These are phyloP conservation scores for Parasteatoda lunata DNA, from an alignment of 2,888 invertebrate species.

Conservation along the genomic window DNA sequence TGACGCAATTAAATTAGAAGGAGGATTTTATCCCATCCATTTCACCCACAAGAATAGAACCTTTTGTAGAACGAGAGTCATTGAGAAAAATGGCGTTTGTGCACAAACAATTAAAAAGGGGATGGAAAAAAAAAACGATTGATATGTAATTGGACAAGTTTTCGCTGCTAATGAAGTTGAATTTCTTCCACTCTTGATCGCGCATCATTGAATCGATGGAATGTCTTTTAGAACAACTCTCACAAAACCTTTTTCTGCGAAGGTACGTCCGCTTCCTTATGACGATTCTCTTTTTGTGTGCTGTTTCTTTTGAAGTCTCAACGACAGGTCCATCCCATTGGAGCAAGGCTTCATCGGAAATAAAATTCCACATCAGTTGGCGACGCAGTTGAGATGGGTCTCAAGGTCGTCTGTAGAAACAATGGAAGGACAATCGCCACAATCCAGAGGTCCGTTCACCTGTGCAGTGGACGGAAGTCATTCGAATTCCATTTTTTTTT, in stretches of 20 bases:
- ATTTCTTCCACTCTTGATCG: neutral
- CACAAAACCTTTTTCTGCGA: neutral
- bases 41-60: neutral
- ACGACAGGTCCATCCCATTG: neutral
- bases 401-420: constrained; percentile 61
- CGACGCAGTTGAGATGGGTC: constrained; percentile 35
- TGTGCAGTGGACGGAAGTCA: constrained; percentile 20
- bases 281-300: neutral
- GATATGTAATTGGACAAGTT: neutral
- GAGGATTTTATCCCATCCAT: neutral
- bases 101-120: neutral
- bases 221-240: neutral
- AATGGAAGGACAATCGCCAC: constrained; percentile 66
- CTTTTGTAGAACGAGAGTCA: neutral
- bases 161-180: neutral
- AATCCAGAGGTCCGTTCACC: constrained; percentile 54
- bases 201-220: neutral
- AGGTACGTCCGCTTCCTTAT: neutral
- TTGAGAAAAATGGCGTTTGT: neutral
- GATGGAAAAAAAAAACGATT: neutral
- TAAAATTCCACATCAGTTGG: constrained; percentile 23
- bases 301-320: neutral
- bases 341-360: constrained; percentile 22
- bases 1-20: neutral
- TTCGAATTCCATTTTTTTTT: neutral